Base-by-base conservation (phyloP, 2,113 vertebrate species). In the Herpailurus yagouaroundi region DNA sequence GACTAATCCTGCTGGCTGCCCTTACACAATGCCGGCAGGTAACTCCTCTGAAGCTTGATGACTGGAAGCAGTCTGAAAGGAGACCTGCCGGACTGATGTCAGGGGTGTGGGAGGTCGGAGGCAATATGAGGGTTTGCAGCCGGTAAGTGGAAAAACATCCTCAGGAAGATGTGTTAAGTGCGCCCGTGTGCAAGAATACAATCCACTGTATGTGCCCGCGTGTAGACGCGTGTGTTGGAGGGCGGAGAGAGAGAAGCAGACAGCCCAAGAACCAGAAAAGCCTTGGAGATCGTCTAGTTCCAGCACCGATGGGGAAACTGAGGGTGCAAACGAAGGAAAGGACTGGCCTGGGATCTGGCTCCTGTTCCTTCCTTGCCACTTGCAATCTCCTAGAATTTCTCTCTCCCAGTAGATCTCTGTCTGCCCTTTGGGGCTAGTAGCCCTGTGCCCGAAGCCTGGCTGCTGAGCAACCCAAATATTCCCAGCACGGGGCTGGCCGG, bases 41-140 rank as follows among this genome's bases (percentile, higher is more conserved):
- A 94, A 96, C 98, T 98, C 98, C 74, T 55, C 80, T 88, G 98
- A 98, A 96, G 95, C 94, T 98, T 97, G 98, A 97, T 92, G 96
- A 95, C 89, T 96, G 96, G 96, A 97, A 98, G 25, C 97, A 97
- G 94, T 94, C 95, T 64, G 94, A 80, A 77, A 96, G 84, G 95
- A 98, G 91, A 89, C 96, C 92, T 52, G 88, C 27, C 95, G 97
- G 83, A 89, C 93, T 92, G 73, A 86, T 29, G 83, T 83, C 74
- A 80, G 33, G 79, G 77, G 33, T 64, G 31, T 0, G 0, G 97
- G 83, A 87, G 45, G 88, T 86, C 86, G 82, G 52, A 86, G 73
- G 16, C 0, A 0, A 66, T n/a, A n/a, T 36, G 88, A 71, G 9
- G 16, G 66, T 25, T 95, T 91, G 21, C 77, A 29, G 4, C 2